phyloP scores from a whole-genome alignment of 92 coral and sea anemone genomes.

The Epizoanthus illoricatus region DNA sequence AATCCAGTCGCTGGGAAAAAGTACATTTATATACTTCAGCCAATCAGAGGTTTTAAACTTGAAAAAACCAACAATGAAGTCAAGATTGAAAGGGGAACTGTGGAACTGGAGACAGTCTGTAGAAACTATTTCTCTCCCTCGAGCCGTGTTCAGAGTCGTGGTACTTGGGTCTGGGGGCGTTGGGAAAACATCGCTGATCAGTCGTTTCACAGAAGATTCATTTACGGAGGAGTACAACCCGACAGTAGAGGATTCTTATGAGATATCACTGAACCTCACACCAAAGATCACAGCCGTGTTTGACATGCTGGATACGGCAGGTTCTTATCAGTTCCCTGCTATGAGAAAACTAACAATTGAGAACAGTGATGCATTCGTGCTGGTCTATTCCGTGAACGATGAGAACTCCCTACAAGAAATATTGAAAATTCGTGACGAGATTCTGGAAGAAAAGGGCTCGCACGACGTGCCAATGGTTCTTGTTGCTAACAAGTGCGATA shows the following conservation, averaged over 20 bases:
- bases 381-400: conserved; percentile 76
- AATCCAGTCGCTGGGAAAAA: background rate
- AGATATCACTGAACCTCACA: conserved; percentile 69
- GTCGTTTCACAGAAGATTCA: conserved; percentile 67
- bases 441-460: conserved; percentile 75
- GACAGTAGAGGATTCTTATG: conserved; percentile 90
- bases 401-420: conserved; percentile 80
- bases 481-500: conserved; percentile 94
- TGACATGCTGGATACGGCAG: conserved; percentile 92
- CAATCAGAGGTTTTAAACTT: background rate
- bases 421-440: conserved; percentile 70
- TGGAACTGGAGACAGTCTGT: conserved; percentile 57
- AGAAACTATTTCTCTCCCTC: conserved; percentile 72
- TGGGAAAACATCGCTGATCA: conserved; percentile 86
- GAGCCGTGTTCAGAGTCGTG: conserved; percentile 79
- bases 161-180: conserved; percentile 95
- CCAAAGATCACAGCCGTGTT: conserved; percentile 82
- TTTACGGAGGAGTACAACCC: conserved; percentile 77
- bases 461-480: conserved; percentile 79
- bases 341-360: conserved; percentile 90
- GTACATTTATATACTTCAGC: background rate
- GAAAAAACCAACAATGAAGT: conserved; percentile 20
- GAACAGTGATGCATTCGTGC: conserved; percentile 85
- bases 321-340: conserved; percentile 95
- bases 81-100: conserved; percentile 27